Evolutionary conservation across 23 tunicate genomes (phyloP), one percentile per base, ranked within the genome.

Genomic region (Halocynthia aurantium): DNA sequence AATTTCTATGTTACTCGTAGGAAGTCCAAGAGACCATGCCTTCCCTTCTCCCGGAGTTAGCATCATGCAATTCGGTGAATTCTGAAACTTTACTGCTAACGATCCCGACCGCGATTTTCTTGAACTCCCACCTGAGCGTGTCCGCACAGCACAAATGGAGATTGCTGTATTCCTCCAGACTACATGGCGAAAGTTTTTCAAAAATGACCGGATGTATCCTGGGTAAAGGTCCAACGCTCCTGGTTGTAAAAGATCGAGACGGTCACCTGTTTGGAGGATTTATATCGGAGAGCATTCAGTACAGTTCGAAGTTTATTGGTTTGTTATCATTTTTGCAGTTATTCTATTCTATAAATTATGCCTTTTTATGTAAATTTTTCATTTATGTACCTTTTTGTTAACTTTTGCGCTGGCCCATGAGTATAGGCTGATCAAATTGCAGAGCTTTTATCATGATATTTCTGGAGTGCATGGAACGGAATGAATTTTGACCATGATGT

Each of bases 121-220:
- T 92, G 7, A 86, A 86, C 73, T 61, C 79, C 82, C 61, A 69
- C 31, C 67, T 92, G 7, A 85, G 84, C 22, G 17, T 79, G 51
- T 18, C 61, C 8, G 10, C 55, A 13, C 92, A 86, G 68, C 82
- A 79, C 54, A 86, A 82, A 80, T 92, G 98, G 98, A 82, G 98
- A 57, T 79, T 92, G 54, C 73, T 92, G 52, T 92, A 82, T 65
- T 92, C 98, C 8, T 64, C 82, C 50, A 75, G 63, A 18, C 62
- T 92, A 8, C 98, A 92, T 55, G 98, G 98, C 8, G 98, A 92
- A 75, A 92, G 98, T 75, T 92, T 92, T 69, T 86, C 98, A 19
- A 92, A 75, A 61, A 53, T 92, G 22, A 74, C 87, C 31, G 52
- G 80, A 11, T 62, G 61, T 31, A 79, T 86, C 7, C 5, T 86